These are phyloP conservation scores for Lordiphosa andalusiaca DNA, from an alignment of 2,888 invertebrate genomes.

Conservation along the genomic window DNA sequence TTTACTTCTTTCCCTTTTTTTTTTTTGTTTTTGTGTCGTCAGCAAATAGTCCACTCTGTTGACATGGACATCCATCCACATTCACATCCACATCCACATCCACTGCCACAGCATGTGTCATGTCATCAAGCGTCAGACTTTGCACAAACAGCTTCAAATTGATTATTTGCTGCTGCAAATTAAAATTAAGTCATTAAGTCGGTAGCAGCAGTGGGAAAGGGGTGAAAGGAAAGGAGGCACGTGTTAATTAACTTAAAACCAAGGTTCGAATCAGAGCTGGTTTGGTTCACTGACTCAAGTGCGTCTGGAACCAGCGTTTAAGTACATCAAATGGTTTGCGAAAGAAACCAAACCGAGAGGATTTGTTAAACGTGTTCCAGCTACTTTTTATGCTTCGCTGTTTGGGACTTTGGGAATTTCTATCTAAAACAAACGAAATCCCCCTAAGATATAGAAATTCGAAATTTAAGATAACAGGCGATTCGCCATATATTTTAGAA, in stretches of 20 bases:
- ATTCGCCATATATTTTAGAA: no score
- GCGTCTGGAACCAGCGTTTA: no score
- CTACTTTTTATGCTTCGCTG: no score
- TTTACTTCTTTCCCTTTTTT: slow-evolving; percentile 20
- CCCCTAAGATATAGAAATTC: no score
- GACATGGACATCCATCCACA: slow-evolving; percentile 22
- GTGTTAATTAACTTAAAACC: slow-evolving; percentile 38
- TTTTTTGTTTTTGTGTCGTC: slow-evolving; percentile 20
- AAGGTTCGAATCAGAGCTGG: background rate
- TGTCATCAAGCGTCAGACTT: slow-evolving; percentile 75
- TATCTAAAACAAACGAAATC: no score
- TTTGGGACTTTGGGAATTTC: no score
- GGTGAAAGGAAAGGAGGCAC: slow-evolving; percentile 2
- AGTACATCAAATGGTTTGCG: no score
- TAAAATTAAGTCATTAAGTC: slow-evolving; percentile 73
- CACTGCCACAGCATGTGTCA: slow-evolving; percentile 39
- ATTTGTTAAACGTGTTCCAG: no score
- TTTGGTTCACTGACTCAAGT: no score
- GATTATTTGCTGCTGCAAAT: slow-evolving; percentile 72
- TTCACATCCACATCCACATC: slow-evolving; percentile 2
- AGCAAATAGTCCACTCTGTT: slow-evolving; percentile 52
- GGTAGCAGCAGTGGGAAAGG: slow-evolving; percentile 17
- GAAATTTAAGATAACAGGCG: no score
- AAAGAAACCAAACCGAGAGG: no score
- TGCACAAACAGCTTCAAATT: slow-evolving; percentile 73